Percentiles rank a stretch among this genome's conserved stretches.
These are phyloP conservation scores for Petrosia ficiformis DNA, from an alignment of 37 sponge, comb jelly and placozoan species.

Conservation along the genomic window DNA sequence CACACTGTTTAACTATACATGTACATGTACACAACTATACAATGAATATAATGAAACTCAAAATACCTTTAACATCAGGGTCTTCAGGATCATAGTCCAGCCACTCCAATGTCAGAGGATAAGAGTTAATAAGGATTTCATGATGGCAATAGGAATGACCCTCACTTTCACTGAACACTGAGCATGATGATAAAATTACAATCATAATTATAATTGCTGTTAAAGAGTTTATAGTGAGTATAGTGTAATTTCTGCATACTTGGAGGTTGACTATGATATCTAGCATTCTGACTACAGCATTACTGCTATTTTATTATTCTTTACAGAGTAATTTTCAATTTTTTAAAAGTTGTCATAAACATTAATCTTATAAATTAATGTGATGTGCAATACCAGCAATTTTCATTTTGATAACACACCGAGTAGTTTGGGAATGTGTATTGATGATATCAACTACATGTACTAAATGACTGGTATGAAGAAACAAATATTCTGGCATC, in stretches of 20 bases:
- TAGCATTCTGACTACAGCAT: not conserved
- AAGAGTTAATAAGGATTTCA: constrained; percentile 81
- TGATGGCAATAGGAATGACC: constrained; percentile 79
- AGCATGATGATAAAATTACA: not conserved
- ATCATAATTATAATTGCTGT: no score
- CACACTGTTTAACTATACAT: no score
- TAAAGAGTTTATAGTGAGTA: not conserved
- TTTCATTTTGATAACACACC: no score
- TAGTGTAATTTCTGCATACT: not conserved
- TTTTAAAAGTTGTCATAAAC: no score
- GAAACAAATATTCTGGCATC: no score
- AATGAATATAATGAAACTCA: not conserved
- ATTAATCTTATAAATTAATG: no score
- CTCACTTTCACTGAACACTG: constrained; percentile 64
- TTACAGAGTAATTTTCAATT: not conserved
- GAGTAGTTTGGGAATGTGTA: no score
- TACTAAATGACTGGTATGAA: no score
- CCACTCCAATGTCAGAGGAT: constrained; percentile 91
- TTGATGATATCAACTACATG: no score
- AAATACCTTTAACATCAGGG: constrained; percentile 59
- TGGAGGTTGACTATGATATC: not conserved
- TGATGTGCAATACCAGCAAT: no score
- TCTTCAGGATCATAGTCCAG: constrained; percentile 80
- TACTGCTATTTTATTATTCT: not conserved
- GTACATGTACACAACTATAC: no score